Evolutionary conservation across 2,113 vertebrate species (phyloP).

Genomic region (Mola mola): DNA sequence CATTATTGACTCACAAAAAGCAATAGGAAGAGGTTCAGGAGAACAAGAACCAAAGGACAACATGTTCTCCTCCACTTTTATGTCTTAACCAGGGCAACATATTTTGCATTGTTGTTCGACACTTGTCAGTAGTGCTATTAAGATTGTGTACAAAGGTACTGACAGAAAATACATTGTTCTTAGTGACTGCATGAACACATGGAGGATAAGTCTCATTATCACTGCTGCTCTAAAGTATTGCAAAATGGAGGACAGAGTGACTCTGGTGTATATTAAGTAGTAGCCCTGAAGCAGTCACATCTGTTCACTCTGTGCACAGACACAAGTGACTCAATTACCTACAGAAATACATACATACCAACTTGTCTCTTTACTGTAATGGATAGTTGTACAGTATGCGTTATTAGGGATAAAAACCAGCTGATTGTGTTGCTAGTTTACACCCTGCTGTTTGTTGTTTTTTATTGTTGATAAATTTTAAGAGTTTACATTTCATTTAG

Average conservation of each 20-base stretch:
- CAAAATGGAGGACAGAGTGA: too few relatives aligned
- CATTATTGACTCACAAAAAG: background rate
- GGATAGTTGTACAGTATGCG: too few relatives aligned
- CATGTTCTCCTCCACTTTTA: background rate
- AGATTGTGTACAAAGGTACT: too few relatives aligned
- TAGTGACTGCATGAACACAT: constrained; percentile 19
- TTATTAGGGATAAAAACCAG: background rate
- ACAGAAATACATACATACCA: too few relatives aligned
- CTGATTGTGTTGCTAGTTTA: constrained; percentile 1
- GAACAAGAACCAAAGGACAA: rapidly evolving
- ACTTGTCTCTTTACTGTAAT: too few relatives aligned
- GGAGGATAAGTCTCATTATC: too few relatives aligned
- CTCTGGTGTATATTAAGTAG: too few relatives aligned
- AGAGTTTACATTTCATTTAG: constrained; percentile 4
- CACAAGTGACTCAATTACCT: too few relatives aligned
- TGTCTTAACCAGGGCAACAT: background rate
- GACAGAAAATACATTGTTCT: constrained; percentile 26
- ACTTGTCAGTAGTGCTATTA: background rate
- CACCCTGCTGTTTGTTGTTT: background rate
- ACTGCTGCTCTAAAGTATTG: too few relatives aligned
- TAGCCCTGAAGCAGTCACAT: too few relatives aligned
- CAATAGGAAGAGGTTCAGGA: background rate
- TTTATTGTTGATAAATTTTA: constrained; percentile 3
- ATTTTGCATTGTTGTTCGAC: constrained; percentile 1
- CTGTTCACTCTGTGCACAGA: too few relatives aligned